phyloP scores from a whole-genome alignment of 2,888 invertebrate genomes.

The Lycaena phlaeas region DNA sequence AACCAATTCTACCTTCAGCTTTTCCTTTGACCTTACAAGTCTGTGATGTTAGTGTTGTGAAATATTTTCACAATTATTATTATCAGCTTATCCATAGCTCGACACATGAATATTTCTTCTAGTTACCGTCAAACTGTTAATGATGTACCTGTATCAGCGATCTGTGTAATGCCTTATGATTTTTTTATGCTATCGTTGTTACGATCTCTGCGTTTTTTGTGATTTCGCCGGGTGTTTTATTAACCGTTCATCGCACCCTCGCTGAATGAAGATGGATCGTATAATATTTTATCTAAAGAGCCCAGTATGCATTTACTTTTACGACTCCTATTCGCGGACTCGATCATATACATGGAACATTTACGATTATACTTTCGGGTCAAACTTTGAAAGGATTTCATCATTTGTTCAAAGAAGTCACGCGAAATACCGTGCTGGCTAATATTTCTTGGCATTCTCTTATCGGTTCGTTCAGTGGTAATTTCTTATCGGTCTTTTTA shows the following conservation, averaged over 20 bases:
- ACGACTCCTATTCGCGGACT: background rate
- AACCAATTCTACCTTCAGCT: too few relatives aligned
- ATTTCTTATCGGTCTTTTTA: too few relatives aligned
- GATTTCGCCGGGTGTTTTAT: background rate
- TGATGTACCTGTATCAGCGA: too few relatives aligned
- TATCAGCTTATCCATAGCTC: too few relatives aligned
- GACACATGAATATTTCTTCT: too few relatives aligned
- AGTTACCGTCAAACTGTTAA: too few relatives aligned
- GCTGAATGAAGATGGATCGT: background rate
- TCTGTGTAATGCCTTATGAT: background rate
- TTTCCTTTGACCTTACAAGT: too few relatives aligned
- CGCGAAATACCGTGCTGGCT: background rate
- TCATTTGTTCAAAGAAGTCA: background rate
- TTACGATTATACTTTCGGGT: slow-evolving; percentile 1
- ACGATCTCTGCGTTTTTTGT: background rate
- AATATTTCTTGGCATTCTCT: background rate
- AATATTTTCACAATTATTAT: too few relatives aligned
- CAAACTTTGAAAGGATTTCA: background rate
- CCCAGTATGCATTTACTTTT: background rate
- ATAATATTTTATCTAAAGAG: background rate
- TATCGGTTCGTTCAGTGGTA: too few relatives aligned
- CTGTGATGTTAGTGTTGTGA: too few relatives aligned
- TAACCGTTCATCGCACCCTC: background rate
- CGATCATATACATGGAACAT: background rate
- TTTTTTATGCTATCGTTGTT: background rate